Conservation (phyloP, 2,888 invertebrate genomes). For the Zhuqinia jingwanae region DNA sequence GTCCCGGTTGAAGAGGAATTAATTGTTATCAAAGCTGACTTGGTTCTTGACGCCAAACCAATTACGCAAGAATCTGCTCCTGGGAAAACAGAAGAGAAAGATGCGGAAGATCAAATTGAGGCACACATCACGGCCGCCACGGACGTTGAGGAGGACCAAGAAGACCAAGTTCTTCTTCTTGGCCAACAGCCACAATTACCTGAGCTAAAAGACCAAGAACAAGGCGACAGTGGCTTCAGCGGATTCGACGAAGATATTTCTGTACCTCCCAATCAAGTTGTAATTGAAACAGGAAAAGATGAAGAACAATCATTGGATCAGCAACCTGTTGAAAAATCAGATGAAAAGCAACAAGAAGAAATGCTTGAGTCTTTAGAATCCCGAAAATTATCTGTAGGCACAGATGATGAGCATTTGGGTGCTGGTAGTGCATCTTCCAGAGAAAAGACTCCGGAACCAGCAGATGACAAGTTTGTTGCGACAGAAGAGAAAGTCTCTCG, state of each 20-base stretch:
- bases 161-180: slow-evolving; percentile 12
- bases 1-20: background rate
- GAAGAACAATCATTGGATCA: slow-evolving; percentile 5
- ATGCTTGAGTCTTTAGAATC: slow-evolving; percentile 13
- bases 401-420: slow-evolving; percentile 35
- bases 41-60: background rate
- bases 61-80: background rate
- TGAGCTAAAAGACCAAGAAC: slow-evolving; percentile 52
- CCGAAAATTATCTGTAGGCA: slow-evolving; percentile 40
- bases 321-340: slow-evolving; percentile 8
- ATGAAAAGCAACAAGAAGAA: slow-evolving; percentile 40
- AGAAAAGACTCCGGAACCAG: slow-evolving; percentile 48
- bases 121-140: slow-evolving; percentile 53
- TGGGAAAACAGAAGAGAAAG: background rate
- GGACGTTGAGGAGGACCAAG: slow-evolving; percentile 44
- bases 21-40: slow-evolving; percentile 3
- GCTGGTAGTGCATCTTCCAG: slow-evolving; percentile 23
- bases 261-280: slow-evolving; percentile 24
- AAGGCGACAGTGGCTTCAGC: slow-evolving; percentile 62
- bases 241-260: slow-evolving; percentile 57
- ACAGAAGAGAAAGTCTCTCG: background rate
- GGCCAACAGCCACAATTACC: slow-evolving; percentile 19
- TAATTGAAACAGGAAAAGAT: slow-evolving; percentile 13
- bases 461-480: background rate
- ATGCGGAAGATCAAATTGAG: background rate